Conservation (phyloP, 2,888 invertebrate species). For the Meiosimyza decipiens region DNA sequence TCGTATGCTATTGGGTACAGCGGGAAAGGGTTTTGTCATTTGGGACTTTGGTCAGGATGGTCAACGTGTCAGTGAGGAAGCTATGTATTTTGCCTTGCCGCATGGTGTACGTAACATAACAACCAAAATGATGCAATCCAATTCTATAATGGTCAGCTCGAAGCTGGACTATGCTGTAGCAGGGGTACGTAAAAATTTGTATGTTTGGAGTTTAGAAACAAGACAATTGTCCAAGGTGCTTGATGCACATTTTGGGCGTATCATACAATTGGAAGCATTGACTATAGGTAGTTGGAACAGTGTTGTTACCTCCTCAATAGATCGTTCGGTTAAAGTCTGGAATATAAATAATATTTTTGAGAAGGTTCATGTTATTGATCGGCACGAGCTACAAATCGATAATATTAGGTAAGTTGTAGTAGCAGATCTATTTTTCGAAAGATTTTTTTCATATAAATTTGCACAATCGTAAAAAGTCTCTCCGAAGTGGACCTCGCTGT, state of each 20-base stretch:
- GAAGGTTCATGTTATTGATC: conserved; percentile 94
- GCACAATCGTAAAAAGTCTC: conserved; percentile 68
- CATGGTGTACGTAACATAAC: conserved; percentile 94
- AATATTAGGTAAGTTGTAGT: conserved; percentile 76
- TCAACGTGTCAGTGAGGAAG: conserved; percentile 68
- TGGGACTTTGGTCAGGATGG: conserved; percentile 77
- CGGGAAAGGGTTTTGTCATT: conserved; percentile 84
- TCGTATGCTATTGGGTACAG: conserved; percentile 82
- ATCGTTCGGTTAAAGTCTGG: conserved; percentile 95
- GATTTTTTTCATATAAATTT: conserved; percentile 9
- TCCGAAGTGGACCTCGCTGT: conserved; percentile 86
- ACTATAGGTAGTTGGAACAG: conserved; percentile 92
- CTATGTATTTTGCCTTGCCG: conserved; percentile 78
- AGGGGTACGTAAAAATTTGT: conserved; percentile 93
- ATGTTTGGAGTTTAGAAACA: conserved; percentile 90
- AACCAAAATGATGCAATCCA: conserved; percentile 89
- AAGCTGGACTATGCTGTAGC: conserved; percentile 93
- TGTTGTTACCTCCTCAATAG: conserved; percentile 96
- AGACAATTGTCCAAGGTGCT: conserved; percentile 88
- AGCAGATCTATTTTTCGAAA: no score
- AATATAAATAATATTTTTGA: conserved; percentile 99
- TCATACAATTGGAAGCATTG: conserved; percentile 89
- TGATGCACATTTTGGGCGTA: conserved; percentile 97
- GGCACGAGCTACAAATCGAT: conserved; percentile 95
- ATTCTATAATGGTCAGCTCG: conserved; percentile 92